Conservation (phyloP, 2,797 vertebrate genomes). For the Protonibea diacanthus region DNA sequence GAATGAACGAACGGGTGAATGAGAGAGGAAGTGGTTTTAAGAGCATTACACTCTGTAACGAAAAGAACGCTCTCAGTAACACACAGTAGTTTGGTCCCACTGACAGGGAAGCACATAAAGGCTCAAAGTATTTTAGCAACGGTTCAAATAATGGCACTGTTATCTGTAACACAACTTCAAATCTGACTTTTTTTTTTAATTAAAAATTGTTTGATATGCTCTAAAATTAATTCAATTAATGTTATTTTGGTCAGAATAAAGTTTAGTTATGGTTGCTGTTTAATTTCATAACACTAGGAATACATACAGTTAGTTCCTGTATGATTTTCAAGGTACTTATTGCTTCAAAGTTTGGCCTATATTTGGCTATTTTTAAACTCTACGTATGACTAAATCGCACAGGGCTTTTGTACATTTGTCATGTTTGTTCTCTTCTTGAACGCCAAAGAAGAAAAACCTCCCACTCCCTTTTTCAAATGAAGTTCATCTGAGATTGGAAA, state of each 20-base stretch:
- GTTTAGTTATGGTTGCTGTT: slow-evolving; percentile 16
- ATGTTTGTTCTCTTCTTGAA: slow-evolving; percentile 24
- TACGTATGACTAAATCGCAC: slow-evolving; percentile 25
- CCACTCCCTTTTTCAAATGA: slow-evolving; percentile 12
- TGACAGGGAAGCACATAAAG: slow-evolving; percentile 66
- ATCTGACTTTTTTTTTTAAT: not conserved
- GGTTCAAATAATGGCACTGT: slow-evolving; percentile 43
- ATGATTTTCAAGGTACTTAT: slow-evolving; percentile 46
- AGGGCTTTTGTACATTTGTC: slow-evolving; percentile 17
- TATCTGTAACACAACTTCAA: slow-evolving; percentile 2
- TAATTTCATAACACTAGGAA: slow-evolving; percentile 26
- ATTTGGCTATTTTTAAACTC: slow-evolving; percentile 32
- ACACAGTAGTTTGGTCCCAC: slow-evolving; percentile 77
- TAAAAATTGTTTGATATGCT: slow-evolving; percentile 12
- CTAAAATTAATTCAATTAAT: slow-evolving; percentile 37
- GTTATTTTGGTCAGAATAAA: slow-evolving; percentile 38
- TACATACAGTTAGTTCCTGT: slow-evolving; percentile 27
- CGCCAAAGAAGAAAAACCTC: not conserved
- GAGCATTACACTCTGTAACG: slow-evolving; percentile 37
- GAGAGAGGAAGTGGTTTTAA: slow-evolving; percentile 57
- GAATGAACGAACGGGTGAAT: slow-evolving; percentile 8
- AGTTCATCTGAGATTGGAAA: slow-evolving; percentile 11
- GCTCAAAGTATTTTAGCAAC: slow-evolving; percentile 28
- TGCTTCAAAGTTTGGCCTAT: slow-evolving; percentile 47
- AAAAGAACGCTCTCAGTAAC: slow-evolving; percentile 55